Base-by-base conservation (phyloP, 1,140 invertebrate genomes). In the Belonocnema kinseyi region DNA sequence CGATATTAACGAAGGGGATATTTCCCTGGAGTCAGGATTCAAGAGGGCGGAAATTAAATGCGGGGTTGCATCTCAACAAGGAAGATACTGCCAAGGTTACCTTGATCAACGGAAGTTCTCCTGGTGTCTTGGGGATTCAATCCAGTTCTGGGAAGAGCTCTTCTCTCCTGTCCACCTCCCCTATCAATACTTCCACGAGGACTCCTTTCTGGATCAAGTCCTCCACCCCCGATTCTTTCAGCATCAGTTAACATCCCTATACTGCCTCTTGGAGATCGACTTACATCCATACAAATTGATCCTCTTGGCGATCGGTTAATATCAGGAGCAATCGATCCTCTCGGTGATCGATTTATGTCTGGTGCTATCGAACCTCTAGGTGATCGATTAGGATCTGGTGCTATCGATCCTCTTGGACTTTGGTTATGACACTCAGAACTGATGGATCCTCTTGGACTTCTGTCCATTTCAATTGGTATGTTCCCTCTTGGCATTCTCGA, bases 101-200 rank as follows among this genome's bases (percentile, higher is more conserved):
- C 87, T 80, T 91, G 90, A 86, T 91, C 90, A 74, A 94, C 93
- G 72, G 94, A 94, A 8, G 93, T 90, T 83, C 94, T 91, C 72
- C 94, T 92, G n/a, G 93, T 93, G 77, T 95, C 94, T 88, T 94
- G 94, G 78, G 93, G 93, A 71, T 5, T 92, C 93, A 14, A 94
- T 77, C 92, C 94, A 73, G 93, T 92, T 80, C 94, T 91, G 0
- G 93, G 92, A 40, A 66, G 26, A 78, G 92, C 92, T 75, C 92
- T 91, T 58, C 90, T 88, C 1, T 92, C 90, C 26, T 93, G 90
- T 0, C 92, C 92, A 14, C 88, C 89, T 0, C 92, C 92, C 11
- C 88, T 90, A 77, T 78, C 92, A 51, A 95, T 92, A 80, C 93
- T 94, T 0, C 94, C 93, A 77, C 94, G 86, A 11, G 94, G 93